Evolutionary conservation across 2,797 vertebrate species (phyloP).

Genomic region (Thaleichthys pacificus): DNA sequence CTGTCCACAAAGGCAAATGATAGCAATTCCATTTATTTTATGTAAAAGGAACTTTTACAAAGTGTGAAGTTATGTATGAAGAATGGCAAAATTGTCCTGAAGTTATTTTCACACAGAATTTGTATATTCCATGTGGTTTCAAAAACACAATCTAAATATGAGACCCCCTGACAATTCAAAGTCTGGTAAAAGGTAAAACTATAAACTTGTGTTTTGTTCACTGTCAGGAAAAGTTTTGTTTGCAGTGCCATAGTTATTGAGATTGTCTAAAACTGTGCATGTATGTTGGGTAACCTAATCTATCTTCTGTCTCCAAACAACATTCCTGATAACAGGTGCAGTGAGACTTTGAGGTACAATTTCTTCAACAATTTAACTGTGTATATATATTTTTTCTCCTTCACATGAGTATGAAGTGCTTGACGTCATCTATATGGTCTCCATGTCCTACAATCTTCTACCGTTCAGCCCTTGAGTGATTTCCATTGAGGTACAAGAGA

Average conservation of each 20-base stretch:
- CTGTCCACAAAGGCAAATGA: slow-evolving; percentile 69
- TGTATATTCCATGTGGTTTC: slow-evolving; percentile 52
- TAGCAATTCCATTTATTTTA: slow-evolving; percentile 72
- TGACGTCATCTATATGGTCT: neutral
- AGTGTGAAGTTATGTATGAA: slow-evolving; percentile 50
- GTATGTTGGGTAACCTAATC: neutral
- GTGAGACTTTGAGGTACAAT: too few species aligned
- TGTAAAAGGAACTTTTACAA: slow-evolving; percentile 64
- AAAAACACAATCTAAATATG: slow-evolving; percentile 27
- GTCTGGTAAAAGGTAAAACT: slow-evolving; percentile 36
- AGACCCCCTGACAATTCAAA: slow-evolving; percentile 54
- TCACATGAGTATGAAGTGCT: neutral
- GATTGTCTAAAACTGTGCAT: neutral
- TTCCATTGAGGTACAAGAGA: slow-evolving; percentile 54
- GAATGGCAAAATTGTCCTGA: slow-evolving; percentile 48
- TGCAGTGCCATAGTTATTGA: neutral
- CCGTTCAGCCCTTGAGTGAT: slow-evolving; percentile 68
- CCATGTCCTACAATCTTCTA: slow-evolving; percentile 51
- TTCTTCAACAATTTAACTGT: too few species aligned
- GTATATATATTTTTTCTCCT: too few species aligned
- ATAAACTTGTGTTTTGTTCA: neutral
- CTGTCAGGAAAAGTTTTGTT: too few species aligned
- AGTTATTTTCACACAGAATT: slow-evolving; percentile 62
- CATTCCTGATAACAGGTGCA: neutral
- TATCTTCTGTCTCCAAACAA: neutral